Conservation (phyloP, 2,888 invertebrate species). For the Callimorpha dominula region DNA sequence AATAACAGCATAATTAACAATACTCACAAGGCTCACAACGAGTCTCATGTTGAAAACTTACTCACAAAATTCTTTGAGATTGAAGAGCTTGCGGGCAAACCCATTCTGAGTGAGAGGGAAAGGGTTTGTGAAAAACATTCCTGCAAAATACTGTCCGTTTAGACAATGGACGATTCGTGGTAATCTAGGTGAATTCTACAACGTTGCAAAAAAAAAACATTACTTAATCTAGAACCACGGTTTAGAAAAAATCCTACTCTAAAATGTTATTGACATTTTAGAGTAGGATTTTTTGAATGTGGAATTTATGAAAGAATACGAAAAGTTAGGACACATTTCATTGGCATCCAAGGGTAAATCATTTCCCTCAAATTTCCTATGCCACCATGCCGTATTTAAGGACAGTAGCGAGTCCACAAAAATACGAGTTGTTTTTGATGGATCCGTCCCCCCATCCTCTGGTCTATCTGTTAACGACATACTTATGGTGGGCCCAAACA, state of each 20-base stretch:
- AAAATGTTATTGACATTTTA: constrained; percentile 20
- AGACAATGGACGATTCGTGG: constrained; percentile 18
- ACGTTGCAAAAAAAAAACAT: constrained; percentile 29
- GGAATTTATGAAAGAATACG: constrained; percentile 20
- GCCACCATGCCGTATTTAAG: constrained; percentile 35
- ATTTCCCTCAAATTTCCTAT: constrained; percentile 20
- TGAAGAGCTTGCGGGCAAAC: constrained; percentile 15
- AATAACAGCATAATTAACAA: not conserved
- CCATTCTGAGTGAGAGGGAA: constrained; percentile 6
- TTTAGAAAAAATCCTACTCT: constrained; percentile 11
- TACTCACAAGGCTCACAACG: not conserved
- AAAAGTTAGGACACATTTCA: constrained; percentile 8
- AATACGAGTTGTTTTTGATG: constrained; percentile 39
- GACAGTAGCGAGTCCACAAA: constrained; percentile 33
- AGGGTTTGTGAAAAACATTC: constrained; percentile 21
- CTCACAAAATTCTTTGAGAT: constrained; percentile 24
- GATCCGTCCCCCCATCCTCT: constrained; percentile 24
- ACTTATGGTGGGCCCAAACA: constrained; percentile 27
- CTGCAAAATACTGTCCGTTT: constrained; percentile 8
- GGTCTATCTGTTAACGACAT: constrained; percentile 34
- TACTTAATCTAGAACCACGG: constrained; percentile 14
- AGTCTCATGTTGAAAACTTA: constrained; percentile 1
- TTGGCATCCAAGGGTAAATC: constrained; percentile 1
- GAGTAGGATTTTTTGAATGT: no score
- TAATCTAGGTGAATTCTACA: constrained; percentile 38